Base-by-base conservation (phyloP, 1,140 invertebrate genomes). In the Macrobrachium rosenbergii region DNA sequence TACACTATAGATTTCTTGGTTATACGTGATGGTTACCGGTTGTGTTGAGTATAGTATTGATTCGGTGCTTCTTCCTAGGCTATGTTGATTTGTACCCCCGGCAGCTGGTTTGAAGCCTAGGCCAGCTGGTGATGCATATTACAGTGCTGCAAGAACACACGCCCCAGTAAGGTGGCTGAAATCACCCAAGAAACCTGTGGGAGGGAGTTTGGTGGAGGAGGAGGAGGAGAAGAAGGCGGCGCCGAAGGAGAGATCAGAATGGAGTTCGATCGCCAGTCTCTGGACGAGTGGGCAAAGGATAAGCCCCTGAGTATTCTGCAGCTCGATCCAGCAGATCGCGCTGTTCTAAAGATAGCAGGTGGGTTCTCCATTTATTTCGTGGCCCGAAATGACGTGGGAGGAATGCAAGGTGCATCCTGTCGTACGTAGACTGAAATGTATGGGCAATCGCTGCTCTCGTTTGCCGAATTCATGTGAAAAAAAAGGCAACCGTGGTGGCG, bases 321-420 rank as follows among this genome's bases (percentile, higher is more conserved):
- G 93, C 94, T 99, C 91, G 97, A 98, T 94, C 95, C 96, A 90
- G 97, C 97, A 90, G 96, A 99, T 94, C 94, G 98, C 92, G 97
- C 97, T 89, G 97, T 99, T 45, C 94, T 99, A 62, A 94, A 97
- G 91, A 98, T 99, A 93, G 97, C 98, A 94, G 98, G 98, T 99
- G 92, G 93, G 94, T 88, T 67, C 72, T 17, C 52, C 14, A 6
- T 19, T 52, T 45, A 14, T 37, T 37, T 37, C 28, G 3, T 3
- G 28, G 1, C 28, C 3, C 28, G 28, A 37, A 37, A 37, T 37
- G 28, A 3, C 28, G 28, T 37, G 28, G 28, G 28, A 37, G 28
- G 28, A 37, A 37, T 37, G 28, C 28, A 3, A 37, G 28, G 1
- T 2, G 28, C 28, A 37, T 37, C 28, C 28, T 37, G 28, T 37